Percentiles rank a stretch among this genome's conserved stretches.
Conservation (phyloP, 2,888 invertebrate genomes). For the Ochropleura plecta region DNA sequence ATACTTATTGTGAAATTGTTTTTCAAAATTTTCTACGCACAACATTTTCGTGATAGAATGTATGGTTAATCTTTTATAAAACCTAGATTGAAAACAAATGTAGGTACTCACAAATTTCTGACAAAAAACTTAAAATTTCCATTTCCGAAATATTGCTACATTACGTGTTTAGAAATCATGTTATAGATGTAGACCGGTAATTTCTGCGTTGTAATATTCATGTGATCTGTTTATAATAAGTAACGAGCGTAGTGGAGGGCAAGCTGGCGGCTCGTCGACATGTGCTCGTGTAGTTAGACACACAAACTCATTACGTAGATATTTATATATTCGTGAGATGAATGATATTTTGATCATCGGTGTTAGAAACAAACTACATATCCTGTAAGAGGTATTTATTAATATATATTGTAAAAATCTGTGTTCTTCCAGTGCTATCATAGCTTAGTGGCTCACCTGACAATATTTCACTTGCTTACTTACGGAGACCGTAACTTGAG, state of each 20-base stretch:
- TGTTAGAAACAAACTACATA: conserved; percentile 86
- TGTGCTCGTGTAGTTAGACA: conserved; percentile 63
- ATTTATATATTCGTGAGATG: conserved; percentile 71
- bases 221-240: conserved; percentile 45
- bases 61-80: conserved; percentile 75
- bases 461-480: conserved; percentile 77
- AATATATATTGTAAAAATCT: conserved; percentile 81
- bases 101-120: conserved; percentile 67
- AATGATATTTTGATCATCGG: conserved; percentile 78
- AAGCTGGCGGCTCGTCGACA: neutral
- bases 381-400: conserved; percentile 76
- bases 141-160: conserved; percentile 45
- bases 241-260: conserved; percentile 17
- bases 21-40: conserved; percentile 87
- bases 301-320: conserved; percentile 67
- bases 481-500: conserved; percentile 21
- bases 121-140: conserved; percentile 67
- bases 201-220: conserved; percentile 49
- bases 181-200: conserved; percentile 56
- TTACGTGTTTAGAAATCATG: conserved; percentile 57
- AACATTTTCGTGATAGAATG: conserved; percentile 85
- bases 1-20: conserved; percentile 75
- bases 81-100: conserved; percentile 70
- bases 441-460: conserved; percentile 83
- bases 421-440: conserved; percentile 86